A percentile compares a stretch with the other conserved stretches of the same genome.
phyloP scores from a whole-genome alignment of 2,888 invertebrate genomes.

The Pasiphila rectangulata region DNA sequence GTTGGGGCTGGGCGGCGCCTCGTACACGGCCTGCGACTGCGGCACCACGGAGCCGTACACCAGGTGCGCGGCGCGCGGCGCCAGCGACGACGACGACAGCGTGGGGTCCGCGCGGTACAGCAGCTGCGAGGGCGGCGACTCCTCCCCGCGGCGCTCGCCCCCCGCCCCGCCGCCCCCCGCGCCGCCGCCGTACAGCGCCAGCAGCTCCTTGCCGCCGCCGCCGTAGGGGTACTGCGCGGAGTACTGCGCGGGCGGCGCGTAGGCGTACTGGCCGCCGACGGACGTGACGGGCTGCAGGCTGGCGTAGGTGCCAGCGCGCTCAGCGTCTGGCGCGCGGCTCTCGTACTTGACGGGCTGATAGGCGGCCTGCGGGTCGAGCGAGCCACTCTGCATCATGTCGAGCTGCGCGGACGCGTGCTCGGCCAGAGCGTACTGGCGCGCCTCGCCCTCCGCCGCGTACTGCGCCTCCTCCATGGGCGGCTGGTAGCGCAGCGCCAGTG shows the following conservation, averaged over 20 bases:
- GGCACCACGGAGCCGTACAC: constrained; percentile 70
- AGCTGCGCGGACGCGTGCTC: constrained; percentile 57
- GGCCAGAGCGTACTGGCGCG: constrained; percentile 55
- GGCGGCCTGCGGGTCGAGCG: constrained; percentile 66
- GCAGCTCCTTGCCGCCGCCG: constrained; percentile 33
- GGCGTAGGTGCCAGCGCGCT: constrained; percentile 67
- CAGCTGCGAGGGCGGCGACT: constrained; percentile 79
- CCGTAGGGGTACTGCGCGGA: constrained; percentile 51
- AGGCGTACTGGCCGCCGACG: constrained; percentile 58
- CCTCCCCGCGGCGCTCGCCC: constrained; percentile 54
- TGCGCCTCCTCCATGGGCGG: constrained; percentile 46
- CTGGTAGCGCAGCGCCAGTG: constrained; percentile 59
- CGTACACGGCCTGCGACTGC: constrained; percentile 73
- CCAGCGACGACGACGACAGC: constrained; percentile 82
- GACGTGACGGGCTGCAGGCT: constrained; percentile 84
- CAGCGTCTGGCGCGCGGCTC: constrained; percentile 56
- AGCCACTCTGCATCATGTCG: constrained; percentile 67
- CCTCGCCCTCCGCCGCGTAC: constrained; percentile 49
- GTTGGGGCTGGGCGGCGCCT: constrained; percentile 80
- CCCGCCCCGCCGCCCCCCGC: constrained; percentile 42
- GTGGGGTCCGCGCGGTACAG: constrained; percentile 85
- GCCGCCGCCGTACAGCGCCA: constrained; percentile 31
- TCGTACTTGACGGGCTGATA: constrained; percentile 75
- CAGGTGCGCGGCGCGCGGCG: constrained; percentile 74
- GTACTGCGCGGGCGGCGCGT: constrained; percentile 46